Conservation (phyloP, 2,888 invertebrate genomes). For the Perizoma flavofasciatum region DNA sequence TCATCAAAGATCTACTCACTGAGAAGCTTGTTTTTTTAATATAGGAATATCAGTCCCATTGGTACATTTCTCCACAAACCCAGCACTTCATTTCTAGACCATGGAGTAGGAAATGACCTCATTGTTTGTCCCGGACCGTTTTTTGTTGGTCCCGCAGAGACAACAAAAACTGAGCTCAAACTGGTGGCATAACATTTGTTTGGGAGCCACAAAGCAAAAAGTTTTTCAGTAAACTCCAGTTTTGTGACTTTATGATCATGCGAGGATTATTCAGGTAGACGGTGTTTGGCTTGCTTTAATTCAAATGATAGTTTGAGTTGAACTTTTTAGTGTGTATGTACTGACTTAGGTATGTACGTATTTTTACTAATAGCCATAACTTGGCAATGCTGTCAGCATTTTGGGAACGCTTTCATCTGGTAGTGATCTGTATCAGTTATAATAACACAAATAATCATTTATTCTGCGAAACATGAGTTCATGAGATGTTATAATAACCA, state of each 20-base stretch:
- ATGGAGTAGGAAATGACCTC: conserved; percentile 58
- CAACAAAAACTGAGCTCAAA: conserved; percentile 31
- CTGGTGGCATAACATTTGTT: conserved; percentile 28
- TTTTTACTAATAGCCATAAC: no score
- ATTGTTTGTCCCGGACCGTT: conserved; percentile 52
- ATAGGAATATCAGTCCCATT: conserved; percentile 16
- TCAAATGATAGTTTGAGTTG: conserved; percentile 3
- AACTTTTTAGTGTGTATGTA: background rate
- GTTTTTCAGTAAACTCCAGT: conserved; percentile 15
- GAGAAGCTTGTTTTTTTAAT: no score
- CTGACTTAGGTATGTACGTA: background rate
- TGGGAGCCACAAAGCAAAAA: conserved; percentile 31
- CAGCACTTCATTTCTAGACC: conserved; percentile 48
- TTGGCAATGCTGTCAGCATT: no score
- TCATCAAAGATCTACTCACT: no score
- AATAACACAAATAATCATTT: no score
- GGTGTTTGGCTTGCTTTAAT: conserved; percentile 13
- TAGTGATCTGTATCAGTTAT: no score
- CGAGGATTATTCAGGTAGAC: conserved; percentile 11
- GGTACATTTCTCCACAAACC: conserved; percentile 36
- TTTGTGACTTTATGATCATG: conserved; percentile 23
- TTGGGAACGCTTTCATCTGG: no score
- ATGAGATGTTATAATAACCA: no score
- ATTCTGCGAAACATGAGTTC: no score
- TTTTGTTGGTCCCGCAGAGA: conserved; percentile 42